phyloP scores from a whole-genome alignment of 2,888 invertebrate species.

The Horisme vitalbata region DNA sequence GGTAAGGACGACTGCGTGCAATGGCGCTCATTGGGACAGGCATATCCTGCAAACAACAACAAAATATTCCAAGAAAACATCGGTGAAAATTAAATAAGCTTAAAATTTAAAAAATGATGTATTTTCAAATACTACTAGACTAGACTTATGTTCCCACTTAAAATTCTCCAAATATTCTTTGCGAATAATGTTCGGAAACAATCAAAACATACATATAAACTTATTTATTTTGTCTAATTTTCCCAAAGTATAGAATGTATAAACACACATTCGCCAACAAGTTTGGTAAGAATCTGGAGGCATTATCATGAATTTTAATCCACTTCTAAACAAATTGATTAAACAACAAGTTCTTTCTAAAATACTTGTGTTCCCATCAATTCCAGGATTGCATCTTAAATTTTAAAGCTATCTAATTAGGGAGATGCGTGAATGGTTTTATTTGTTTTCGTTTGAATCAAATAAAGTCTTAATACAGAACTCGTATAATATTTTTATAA shows the following conservation, averaged over 20 bases:
- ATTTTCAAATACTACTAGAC: no score
- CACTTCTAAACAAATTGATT: slow-evolving; percentile 42
- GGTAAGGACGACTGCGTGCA: no score
- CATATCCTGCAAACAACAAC: no score
- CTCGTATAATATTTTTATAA: slow-evolving; percentile 4
- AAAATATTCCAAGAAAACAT: no score
- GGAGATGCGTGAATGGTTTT: slow-evolving; percentile 23
- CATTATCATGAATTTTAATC: slow-evolving; percentile 50
- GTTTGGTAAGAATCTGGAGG: background rate
- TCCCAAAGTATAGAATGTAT: background rate
- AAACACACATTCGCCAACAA: background rate
- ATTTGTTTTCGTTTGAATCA: slow-evolving; percentile 11
- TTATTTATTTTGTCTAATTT: no score
- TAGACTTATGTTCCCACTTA: no score
- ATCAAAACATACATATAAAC: no score
- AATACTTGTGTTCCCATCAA: slow-evolving; percentile 49
- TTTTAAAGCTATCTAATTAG: slow-evolving; percentile 49
- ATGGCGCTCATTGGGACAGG: no score
- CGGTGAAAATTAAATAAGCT: no score
- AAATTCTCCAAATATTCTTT: no score
- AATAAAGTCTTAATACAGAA: slow-evolving; percentile 2
- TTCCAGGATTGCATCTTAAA: slow-evolving; percentile 38
- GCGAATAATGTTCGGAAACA: no score
- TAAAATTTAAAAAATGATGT: no score
- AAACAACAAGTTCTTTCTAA: slow-evolving; percentile 42